These are phyloP conservation scores for Torymus auratus DNA, from an alignment of 2,888 invertebrate genomes.

Conservation along the genomic window DNA sequence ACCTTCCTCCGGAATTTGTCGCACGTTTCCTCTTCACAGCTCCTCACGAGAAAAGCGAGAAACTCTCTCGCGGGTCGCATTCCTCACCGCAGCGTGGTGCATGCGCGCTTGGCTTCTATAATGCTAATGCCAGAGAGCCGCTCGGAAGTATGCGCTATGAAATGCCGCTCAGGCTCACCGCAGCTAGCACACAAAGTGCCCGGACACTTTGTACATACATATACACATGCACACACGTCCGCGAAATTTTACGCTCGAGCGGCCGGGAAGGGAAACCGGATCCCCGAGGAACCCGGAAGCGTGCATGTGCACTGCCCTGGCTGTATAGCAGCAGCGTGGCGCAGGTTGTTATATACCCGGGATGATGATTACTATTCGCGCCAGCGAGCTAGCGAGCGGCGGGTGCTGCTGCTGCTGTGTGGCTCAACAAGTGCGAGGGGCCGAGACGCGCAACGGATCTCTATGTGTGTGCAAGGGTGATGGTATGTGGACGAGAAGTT, in stretches of 20 bases:
- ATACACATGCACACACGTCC: slow-evolving; percentile 54
- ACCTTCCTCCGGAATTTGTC: too few species aligned
- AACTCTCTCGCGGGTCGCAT: too few species aligned
- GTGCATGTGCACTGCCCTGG: background rate
- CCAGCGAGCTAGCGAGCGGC: too few species aligned
- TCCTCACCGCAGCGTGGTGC: too few species aligned
- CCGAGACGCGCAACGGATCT: too few species aligned
- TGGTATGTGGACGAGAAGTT: too few species aligned
- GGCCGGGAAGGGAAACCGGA: slow-evolving; percentile 58
- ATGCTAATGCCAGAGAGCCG: slow-evolving; percentile 30
- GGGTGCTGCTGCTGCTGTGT: too few species aligned
- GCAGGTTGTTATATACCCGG: background rate
- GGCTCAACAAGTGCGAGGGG: too few species aligned
- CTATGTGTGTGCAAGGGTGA: too few species aligned
- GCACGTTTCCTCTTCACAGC: too few species aligned
- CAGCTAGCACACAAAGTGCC: background rate
- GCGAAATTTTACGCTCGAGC: slow-evolving; percentile 61
- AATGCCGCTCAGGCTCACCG: background rate
- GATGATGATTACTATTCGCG: slow-evolving; percentile 34
- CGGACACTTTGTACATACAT: slow-evolving; percentile 50
- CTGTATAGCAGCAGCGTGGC: too few species aligned
- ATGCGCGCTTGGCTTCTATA: background rate
- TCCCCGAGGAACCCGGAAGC: slow-evolving; percentile 61
- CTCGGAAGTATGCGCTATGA: background rate
- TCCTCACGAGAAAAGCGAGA: too few species aligned